Percentiles rank a stretch among this genome's conserved stretches.
Evolutionary conservation across 2,113 vertebrate genomes (phyloP).

Genomic region (mouse (Mus musculus)): GRCm39 chr16:4909001-4909500

Average conservation of each 20-base stretch:
- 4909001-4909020: background rate
- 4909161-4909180: background rate
- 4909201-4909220: background rate
- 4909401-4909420: background rate
- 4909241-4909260: too few species aligned
- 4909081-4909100: background rate
- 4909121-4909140: background rate
- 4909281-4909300: background rate
- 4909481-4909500: background rate
- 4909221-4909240: background rate
- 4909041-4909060: background rate
- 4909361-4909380: background rate
- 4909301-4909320: background rate
- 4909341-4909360: background rate
- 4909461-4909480: background rate
- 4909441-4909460: background rate
- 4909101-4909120: background rate
- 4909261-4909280: background rate
- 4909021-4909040: background rate
- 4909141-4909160: background rate
- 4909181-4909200: background rate
- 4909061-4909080: background rate
- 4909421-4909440: background rate
- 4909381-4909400: background rate
- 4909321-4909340: background rate